Conservation (phyloP, 2,113 vertebrate genomes). For the Marcusenius ussheri region DNA sequence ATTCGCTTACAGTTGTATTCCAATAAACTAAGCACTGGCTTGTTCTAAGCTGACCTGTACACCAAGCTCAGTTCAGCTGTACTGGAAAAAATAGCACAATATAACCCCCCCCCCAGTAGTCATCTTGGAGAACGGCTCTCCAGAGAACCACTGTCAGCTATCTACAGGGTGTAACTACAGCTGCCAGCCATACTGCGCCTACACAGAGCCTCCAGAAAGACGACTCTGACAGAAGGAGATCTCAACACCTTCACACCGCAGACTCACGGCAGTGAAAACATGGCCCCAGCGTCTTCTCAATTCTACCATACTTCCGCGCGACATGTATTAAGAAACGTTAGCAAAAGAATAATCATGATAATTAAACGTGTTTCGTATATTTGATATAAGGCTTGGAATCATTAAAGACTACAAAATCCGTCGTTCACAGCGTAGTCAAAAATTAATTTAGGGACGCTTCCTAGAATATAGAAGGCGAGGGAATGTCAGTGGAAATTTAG, state of each 20-base stretch:
- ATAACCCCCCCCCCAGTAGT: background rate
- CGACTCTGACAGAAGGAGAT: background rate
- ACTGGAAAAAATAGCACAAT: background rate
- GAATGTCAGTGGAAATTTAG: background rate
- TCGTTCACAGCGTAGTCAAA: background rate
- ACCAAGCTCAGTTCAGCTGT: background rate
- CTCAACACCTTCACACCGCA: background rate
- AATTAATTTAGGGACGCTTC: background rate
- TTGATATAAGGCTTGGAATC: background rate
- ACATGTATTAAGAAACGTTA: background rate
- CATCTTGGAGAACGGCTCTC: background rate
- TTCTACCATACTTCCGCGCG: background rate
- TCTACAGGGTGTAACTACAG: background rate
- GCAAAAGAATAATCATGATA: background rate
- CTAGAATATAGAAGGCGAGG: background rate
- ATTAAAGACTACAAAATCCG: background rate
- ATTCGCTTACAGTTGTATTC: background rate
- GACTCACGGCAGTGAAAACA: background rate
- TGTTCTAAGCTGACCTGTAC: background rate
- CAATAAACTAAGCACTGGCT: background rate
- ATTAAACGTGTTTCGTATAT: background rate
- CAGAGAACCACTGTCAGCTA: background rate
- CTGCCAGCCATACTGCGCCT: background rate
- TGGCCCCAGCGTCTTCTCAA: background rate
- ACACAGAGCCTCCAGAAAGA: background rate